Base-by-base conservation (phyloP, 1,140 invertebrate genomes). In the Nomia melanderi region DNA sequence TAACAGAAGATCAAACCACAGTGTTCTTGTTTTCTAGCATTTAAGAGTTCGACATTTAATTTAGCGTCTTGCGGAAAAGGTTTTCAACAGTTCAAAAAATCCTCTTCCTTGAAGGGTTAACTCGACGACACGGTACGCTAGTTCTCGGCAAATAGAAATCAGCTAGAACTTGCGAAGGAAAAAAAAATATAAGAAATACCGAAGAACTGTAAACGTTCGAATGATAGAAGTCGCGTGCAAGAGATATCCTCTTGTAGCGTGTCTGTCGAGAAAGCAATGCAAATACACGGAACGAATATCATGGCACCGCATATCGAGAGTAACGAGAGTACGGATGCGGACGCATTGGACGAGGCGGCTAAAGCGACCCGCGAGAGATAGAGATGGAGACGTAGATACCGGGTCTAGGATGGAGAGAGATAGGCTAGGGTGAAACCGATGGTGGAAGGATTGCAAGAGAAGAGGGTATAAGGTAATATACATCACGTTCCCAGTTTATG, bases 401-500 rank as follows among this genome's bases (percentile, higher is more conserved):
- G n/a, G n/a, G n/a, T n/a, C n/a, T n/a, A n/a, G n/a, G 11, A 41
- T 11, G 17, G 39, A 41, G n/a, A 56, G 53, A 20, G 41, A n/a
- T 17, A 44, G n/a, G 62, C 25, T 50, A 47, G 57, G 70, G 23
- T 29, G 44, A 64, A 20, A 47, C 25, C 25, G 36, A 25, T 23
- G 50, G 36, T 14, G 47, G 50, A 66, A 54, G 72, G 62, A 59
- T 66, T 41, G 74, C 41, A 29, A 25, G 27, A 31, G 44, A 69
- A 59, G 56, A 74, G 83, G 54, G 69, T 69, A 39, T 77, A 81
- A 88, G 83, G 77, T 70, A 81, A 69, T 83, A 82, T 89, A 88
- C 84, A 89, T 91, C 88, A 90, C 86, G 85, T 86, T 79, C 75
- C 56, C 71, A 85, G 86, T 91, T 91, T 90, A 91, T 88, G 86